These are phyloP conservation scores for Sylvietta virens DNA, from an alignment of 2,113 vertebrate species.

Conservation along the genomic window DNA sequence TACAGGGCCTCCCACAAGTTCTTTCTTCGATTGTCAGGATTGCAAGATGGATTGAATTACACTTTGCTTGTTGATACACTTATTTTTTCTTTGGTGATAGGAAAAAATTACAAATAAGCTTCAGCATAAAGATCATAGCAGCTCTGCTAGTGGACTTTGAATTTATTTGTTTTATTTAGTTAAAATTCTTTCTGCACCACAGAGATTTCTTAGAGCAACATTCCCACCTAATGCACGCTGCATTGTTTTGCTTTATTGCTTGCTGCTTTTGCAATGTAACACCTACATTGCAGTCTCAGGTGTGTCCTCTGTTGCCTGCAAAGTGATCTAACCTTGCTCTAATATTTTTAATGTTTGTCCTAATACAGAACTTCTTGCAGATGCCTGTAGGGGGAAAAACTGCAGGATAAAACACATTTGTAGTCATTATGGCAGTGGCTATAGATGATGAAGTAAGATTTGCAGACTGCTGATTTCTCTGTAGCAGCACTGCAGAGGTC, in stretches of 20 bases:
- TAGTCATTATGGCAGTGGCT: background rate
- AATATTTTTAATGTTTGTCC: slow-evolving; percentile 8
- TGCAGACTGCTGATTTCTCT: background rate
- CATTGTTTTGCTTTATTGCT: background rate
- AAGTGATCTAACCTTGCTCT: background rate
- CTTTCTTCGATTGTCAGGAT: slow-evolving; percentile 74
- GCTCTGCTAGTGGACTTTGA: background rate
- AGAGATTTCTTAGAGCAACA: background rate
- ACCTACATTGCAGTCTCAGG: background rate
- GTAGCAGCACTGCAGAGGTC: background rate
- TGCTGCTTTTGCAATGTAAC: background rate
- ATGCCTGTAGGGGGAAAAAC: slow-evolving; percentile 10
- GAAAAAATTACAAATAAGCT: slow-evolving; percentile 65
- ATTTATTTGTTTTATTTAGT: slow-evolving; percentile 18
- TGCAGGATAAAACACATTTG: background rate
- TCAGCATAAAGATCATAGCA: slow-evolving; percentile 56
- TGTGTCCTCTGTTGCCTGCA: background rate
- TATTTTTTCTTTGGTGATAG: slow-evolving; percentile 62
- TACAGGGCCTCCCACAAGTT: slow-evolving; percentile 68
- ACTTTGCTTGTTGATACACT: slow-evolving; percentile 72
- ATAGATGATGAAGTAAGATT: background rate
- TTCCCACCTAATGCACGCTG: accelerated
- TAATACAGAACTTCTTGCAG: background rate
- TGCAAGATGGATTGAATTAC: slow-evolving; percentile 82
- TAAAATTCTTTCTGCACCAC: background rate